Base-by-base conservation (phyloP, 2,113 vertebrate species). In the Percopsis transmontana region DNA sequence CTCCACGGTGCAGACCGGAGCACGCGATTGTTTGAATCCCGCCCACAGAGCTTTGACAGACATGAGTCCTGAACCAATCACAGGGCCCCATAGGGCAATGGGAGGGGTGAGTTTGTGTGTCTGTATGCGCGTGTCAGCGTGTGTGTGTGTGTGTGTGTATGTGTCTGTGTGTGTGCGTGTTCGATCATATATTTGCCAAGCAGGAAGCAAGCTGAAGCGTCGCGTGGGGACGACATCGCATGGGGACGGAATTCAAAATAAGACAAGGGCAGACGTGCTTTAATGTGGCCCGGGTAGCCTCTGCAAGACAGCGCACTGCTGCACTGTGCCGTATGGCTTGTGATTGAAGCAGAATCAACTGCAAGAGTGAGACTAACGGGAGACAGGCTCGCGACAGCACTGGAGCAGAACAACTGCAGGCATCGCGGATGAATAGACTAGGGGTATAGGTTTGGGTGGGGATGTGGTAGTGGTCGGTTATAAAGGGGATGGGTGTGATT, bases 1-100 rank as follows among this genome's bases (percentile, higher is more conserved):
- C 58, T 85, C 76, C 72, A 77, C 76, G 60, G 80, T 50, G 27
- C 73, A 63, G 47, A 39, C 19, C 6, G 21, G 73, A 84, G 66
- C 86, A 85, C 85, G 86, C 77, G 76, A 85, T 70, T 76, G 82
- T 85, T 84, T 80, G 76, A 88, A 79, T 81, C 87, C 89, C 87
- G 84, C 89, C 89, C 78, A 79, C 58, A 20, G 55, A 0, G 12
- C 1, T 44, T 53, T 83, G 83, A 88, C 61, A 39, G 88, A 82
- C 84, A 9, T 1, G 58, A 45, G 15, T n/a, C 3, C 33, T 14
- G 39, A 79, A 14, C 89, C 88, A 89, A 88, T 91, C 67, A 64
- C 38, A 48, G 33, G 18, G 18, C 15, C 33, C 44, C 20, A 24
- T 39, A 62, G 23, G 23, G 24, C 45, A 18, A 38, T 14, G 56